Conservation (phyloP, 2,888 invertebrate species). For the Macaria liturata region DNA sequence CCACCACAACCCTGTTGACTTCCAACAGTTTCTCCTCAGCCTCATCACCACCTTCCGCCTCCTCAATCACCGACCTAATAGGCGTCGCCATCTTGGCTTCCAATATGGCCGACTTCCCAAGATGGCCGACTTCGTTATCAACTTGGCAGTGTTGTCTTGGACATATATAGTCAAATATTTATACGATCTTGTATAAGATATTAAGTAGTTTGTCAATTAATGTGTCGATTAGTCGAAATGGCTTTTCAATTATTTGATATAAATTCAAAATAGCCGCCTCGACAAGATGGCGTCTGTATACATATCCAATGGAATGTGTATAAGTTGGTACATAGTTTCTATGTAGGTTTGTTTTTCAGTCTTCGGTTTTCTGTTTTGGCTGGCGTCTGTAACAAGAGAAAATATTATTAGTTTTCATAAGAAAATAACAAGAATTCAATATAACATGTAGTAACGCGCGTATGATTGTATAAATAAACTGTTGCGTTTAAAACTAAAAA, state of each 20-base stretch:
- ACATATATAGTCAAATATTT: too few relatives aligned
- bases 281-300: neutral
- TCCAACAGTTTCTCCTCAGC: slow-evolving; percentile 66
- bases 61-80: slow-evolving; percentile 50
- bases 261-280: too few relatives aligned
- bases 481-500: too few relatives aligned
- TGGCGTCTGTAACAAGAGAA: slow-evolving; percentile 34
- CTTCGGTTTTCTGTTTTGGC: slow-evolving; percentile 37
- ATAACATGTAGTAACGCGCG: neutral
- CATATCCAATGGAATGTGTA: slow-evolving; percentile 33
- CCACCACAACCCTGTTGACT: slow-evolving; percentile 49
- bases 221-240: too few relatives aligned
- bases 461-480: neutral
- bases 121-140: slow-evolving; percentile 3
- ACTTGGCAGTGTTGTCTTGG: too few relatives aligned
- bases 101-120: slow-evolving; percentile 28
- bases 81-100: slow-evolving; percentile 59
- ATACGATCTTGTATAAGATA: too few relatives aligned
- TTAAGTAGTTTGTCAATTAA: too few relatives aligned
- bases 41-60: slow-evolving; percentile 54
- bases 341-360: slow-evolving; percentile 31
- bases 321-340: slow-evolving; percentile 33
- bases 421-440: neutral
- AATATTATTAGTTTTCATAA: neutral
- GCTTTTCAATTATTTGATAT: too few relatives aligned